A percentile compares a stretch with the other conserved stretches of the same genome.
These are phyloP conservation scores for Mesochorus sp. DNA, from an alignment of 2,888 invertebrate genomes.

Conservation along the genomic window DNA sequence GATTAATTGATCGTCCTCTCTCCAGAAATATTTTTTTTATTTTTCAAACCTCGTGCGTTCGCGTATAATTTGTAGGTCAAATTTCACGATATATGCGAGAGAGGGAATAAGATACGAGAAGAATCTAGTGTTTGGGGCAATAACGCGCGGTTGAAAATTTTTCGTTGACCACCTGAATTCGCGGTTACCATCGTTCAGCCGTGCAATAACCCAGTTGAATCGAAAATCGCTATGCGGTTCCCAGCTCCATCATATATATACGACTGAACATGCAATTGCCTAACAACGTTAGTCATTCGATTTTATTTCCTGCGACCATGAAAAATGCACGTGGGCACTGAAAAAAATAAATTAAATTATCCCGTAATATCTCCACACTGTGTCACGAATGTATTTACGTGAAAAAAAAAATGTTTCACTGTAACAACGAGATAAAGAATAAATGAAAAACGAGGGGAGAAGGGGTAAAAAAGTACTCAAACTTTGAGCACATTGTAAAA, in stretches of 20 bases:
- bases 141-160: neutral
- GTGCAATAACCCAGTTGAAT: too few relatives aligned
- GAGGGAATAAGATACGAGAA: neutral
- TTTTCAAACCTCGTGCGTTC: neutral
- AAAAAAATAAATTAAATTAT: too few relatives aligned
- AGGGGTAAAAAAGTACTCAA: too few relatives aligned
- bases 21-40: neutral
- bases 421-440: conserved; percentile 32
- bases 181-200: neutral
- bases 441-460: conserved; percentile 63
- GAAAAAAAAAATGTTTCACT: neutral
- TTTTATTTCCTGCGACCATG: too few relatives aligned
- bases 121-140: neutral
- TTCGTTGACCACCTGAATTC: conserved; percentile 17
- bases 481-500: conserved; percentile 59
- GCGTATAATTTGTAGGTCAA: conserved; percentile 20
- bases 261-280: too few relatives aligned
- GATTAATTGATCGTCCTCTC: conserved; percentile 26
- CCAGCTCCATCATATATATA: too few relatives aligned
- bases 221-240: too few relatives aligned
- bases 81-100: neutral
- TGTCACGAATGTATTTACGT: neutral
- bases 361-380: too few relatives aligned
- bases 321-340: too few relatives aligned
- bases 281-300: too few relatives aligned